Evolutionary conservation across 2,888 invertebrate genomes (phyloP), one percentile per base, ranked within the genome.

Genomic region (Pyralis farinalis): DNA sequence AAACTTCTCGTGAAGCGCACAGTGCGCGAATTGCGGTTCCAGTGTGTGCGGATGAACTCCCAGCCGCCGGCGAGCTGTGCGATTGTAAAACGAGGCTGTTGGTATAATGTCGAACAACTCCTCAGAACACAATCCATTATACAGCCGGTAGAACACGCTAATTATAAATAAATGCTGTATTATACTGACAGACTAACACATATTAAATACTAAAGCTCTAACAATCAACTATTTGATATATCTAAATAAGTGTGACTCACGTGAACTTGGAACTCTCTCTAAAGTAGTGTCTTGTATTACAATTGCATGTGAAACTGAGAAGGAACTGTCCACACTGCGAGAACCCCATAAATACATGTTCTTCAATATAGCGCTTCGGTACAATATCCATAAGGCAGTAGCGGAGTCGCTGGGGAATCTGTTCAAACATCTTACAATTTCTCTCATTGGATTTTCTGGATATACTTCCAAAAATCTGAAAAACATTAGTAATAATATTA

Each of bases 251-350:
- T 38, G 9, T 16, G 12, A 71, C 86, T 82, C 63, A 87, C 87
- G 72, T 84, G 46, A 77, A 87, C 46, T 81, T 86, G 9, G 79
- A 79, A 51, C 83, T 91, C 69, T 89, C 91, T 58, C 89, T 86
- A 61, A 91, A 92, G 55, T 89, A 90, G 44, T 83, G 83, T 54
- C 90, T 90, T 28, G 85, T 85, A 22, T 87, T 87, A 52, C 82
- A 76, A 58, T 70, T 90, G 64, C 91, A 92, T 1, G 95, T 96
- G 79, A 97, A 98, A 49, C 97, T 97, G 55, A 98, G 89, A 50
- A 98, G 91, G 86, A 94, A 98, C 81, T 96, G 95, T 8, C 98
- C 97, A 76, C 97, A 97, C 59, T 96, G 94, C n/a, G 97, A 96
- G 69, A 98, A 94, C 5, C 98, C 98, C 94, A 98, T 96, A 71